These are phyloP conservation scores for Xenopus petersii DNA, from an alignment of 2,797 vertebrate species.

Conservation along the genomic window DNA sequence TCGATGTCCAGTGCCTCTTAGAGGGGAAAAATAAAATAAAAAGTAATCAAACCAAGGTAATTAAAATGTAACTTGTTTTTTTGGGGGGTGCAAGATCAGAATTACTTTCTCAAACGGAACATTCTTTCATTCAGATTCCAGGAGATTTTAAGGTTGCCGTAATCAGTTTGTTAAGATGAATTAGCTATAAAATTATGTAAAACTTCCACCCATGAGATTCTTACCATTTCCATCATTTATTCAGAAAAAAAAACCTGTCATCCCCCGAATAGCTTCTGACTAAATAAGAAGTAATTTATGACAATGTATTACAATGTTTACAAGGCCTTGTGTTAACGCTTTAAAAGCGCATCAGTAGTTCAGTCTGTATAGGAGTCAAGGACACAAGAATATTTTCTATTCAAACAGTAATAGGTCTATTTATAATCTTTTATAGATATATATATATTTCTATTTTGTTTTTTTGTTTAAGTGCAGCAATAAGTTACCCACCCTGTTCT, in stretches of 20 bases:
- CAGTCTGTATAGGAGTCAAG: slow-evolving; percentile 45
- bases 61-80: too few species aligned
- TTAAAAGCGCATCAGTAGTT: slow-evolving; percentile 43
- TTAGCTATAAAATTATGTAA: background rate
- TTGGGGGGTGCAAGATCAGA: too few species aligned
- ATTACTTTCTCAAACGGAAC: too few species aligned
- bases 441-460: background rate
- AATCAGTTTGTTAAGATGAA: too few species aligned
- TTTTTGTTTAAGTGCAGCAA: slow-evolving; percentile 42
- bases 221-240: background rate
- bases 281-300: background rate
- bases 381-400: slow-evolving; percentile 56
- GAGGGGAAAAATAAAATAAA: slow-evolving; percentile 60
- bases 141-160: too few species aligned
- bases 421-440: slow-evolving; percentile 13
- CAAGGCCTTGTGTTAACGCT: slow-evolving; percentile 42
- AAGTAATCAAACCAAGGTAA: too few species aligned
- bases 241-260: background rate
- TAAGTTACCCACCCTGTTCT: slow-evolving; percentile 54
- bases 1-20: slow-evolving; percentile 75
- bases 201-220: background rate
- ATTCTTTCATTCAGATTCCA: too few species aligned
- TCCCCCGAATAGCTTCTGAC: background rate
- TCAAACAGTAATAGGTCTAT: slow-evolving; percentile 55
- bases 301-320: too few species aligned